phyloP scores from a whole-genome alignment of 2,113 vertebrate genomes.

The Pica pica region DNA sequence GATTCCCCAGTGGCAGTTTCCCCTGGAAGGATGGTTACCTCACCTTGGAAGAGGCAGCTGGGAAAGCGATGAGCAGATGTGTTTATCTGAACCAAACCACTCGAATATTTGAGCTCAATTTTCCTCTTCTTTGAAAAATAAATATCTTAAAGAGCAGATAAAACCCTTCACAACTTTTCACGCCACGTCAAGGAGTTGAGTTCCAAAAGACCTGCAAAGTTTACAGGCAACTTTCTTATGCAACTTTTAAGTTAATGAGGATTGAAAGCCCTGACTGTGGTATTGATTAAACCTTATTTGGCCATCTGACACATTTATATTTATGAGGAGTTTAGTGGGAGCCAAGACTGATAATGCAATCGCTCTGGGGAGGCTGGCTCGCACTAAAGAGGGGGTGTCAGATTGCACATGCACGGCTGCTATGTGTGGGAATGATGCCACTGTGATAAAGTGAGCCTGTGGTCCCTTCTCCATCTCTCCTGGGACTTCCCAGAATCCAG shows the following conservation, averaged over 20 bases:
- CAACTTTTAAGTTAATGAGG: not conserved
- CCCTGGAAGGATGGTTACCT: not conserved
- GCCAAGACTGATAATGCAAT: not conserved
- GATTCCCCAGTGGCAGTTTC: not conserved
- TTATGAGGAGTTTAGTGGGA: not conserved
- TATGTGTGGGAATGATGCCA: not conserved
- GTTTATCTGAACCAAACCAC: not conserved
- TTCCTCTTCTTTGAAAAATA: not conserved
- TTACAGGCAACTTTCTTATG: not conserved
- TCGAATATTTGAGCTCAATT: not conserved
- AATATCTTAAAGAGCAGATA: not conserved
- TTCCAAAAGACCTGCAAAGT: not conserved
- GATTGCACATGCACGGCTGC: not conserved
- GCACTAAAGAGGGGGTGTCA: accelerated
- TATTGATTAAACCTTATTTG: not conserved
- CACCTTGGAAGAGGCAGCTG: not conserved
- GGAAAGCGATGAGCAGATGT: not conserved
- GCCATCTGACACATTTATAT: not conserved
- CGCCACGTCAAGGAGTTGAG: accelerated
- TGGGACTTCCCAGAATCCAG: not conserved
- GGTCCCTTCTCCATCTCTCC: not conserved
- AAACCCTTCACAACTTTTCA: not conserved
- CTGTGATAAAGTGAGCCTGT: not conserved
- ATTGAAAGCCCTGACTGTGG: not conserved
- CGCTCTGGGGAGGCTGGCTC: not conserved